Evolutionary conservation across 2,888 invertebrate genomes (phyloP).

Genomic region (Papilio protenor): DNA sequence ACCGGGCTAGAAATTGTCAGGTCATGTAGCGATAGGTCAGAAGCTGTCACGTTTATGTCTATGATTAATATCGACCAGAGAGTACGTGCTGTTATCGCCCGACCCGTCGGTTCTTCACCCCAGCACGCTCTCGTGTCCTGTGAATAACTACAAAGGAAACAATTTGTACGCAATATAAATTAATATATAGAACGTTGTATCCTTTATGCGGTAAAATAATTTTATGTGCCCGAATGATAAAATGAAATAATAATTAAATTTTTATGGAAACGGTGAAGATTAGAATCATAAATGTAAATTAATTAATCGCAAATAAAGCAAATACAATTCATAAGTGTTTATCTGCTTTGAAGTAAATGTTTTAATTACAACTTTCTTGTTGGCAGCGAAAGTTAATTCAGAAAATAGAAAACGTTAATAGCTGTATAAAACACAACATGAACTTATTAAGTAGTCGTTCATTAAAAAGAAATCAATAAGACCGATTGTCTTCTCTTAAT

Average conservation of each 20-base stretch:
- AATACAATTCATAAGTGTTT: not conserved
- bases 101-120: conserved; percentile 70
- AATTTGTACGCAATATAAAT: conserved; percentile 9
- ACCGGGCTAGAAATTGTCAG: not conserved
- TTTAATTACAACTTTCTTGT: conserved; percentile 1
- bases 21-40: conserved; percentile 67
- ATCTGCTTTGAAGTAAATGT: not conserved
- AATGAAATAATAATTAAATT: not conserved
- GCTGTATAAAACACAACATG: not conserved
- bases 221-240: not conserved
- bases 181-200: conserved; percentile 1
- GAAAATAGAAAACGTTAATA: not conserved
- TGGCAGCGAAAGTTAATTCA: not conserved
- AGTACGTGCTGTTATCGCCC: conserved; percentile 72
- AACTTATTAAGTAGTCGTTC: not conserved
- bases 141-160: conserved; percentile 34
- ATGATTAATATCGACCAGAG: conserved; percentile 75
- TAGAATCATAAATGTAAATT: not conserved
- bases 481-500: not conserved
- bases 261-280: not conserved
- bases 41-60: conserved; percentile 66
- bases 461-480: not conserved
- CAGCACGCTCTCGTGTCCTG: conserved; percentile 55
- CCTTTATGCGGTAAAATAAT: not conserved
- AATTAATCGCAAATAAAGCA: not conserved